Conservation (phyloP, 2,797 vertebrate species). For the Artibeus lituratus region DNA sequence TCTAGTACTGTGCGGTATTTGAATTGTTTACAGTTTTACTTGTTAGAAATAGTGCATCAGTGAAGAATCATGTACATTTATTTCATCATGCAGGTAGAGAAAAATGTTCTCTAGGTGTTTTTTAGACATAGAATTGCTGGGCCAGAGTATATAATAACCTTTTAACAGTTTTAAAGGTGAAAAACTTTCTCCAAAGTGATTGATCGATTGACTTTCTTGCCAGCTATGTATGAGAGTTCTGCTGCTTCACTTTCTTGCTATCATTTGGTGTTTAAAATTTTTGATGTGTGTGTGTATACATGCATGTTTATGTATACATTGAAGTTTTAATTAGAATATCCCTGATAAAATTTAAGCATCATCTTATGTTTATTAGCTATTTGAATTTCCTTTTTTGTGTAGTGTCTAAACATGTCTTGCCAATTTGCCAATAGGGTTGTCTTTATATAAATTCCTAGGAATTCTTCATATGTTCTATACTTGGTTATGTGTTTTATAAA, state of each 20-base stretch:
- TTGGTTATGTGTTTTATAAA: not conserved
- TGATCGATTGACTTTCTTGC: not conserved
- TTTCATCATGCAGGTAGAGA: not conserved
- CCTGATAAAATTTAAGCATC: not conserved
- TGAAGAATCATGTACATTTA: not conserved
- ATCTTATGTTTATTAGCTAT: not conserved
- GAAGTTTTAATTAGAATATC: not conserved
- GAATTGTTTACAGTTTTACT: not conserved
- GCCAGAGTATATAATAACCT: not conserved
- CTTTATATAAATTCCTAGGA: not conserved
- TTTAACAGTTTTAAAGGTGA: not conserved
- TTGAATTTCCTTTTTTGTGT: too few relatives aligned
- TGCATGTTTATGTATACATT: not conserved
- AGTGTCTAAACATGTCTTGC: not conserved
- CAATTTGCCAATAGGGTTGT: not conserved
- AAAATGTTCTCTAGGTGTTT: not conserved
- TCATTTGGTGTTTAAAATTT: not conserved
- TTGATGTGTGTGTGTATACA: too few relatives aligned
- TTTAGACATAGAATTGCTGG: not conserved
- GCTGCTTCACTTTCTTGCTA: not conserved
- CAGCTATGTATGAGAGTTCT: not conserved
- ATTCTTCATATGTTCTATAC: not conserved
- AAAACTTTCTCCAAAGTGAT: not conserved
- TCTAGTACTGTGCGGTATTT: not conserved
- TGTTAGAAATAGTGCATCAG: not conserved